These are phyloP conservation scores for Crossaster papposus DNA, from an alignment of 53 echinoderm and acorn worm species.

Conservation along the genomic window DNA sequence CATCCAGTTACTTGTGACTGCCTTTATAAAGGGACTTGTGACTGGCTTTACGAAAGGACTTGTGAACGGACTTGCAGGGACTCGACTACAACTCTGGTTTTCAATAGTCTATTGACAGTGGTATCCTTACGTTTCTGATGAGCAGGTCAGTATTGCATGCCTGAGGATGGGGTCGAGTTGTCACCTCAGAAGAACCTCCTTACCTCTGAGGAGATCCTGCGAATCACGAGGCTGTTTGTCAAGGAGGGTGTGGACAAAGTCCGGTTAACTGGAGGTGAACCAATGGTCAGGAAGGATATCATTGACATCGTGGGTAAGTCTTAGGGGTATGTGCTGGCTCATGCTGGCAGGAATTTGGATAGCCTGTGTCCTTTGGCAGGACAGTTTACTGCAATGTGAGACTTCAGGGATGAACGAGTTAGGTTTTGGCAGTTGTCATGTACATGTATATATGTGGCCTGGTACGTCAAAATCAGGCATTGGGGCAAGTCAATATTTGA, in stretches of 20 bases:
- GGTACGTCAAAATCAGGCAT: too few species aligned
- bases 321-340: background rate
- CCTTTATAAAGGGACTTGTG: too few species aligned
- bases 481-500: too few species aligned
- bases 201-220: slow-evolving; percentile 77
- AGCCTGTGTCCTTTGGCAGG: background rate
- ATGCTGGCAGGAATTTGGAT: background rate
- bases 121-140: background rate
- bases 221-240: slow-evolving; percentile 85
- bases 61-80: too few species aligned
- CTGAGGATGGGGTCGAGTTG: slow-evolving; percentile 89
- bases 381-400: background rate
- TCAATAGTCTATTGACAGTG: too few species aligned
- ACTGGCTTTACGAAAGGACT: too few species aligned
- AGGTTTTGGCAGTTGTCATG: background rate
- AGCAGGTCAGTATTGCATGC: slow-evolving; percentile 99
- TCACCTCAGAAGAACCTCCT: slow-evolving; percentile 78
- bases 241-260: slow-evolving; percentile 95
- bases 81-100: too few species aligned
- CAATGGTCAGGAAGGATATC: slow-evolving; percentile 89
- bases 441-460: background rate
- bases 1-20: too few species aligned
- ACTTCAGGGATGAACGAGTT: background rate
- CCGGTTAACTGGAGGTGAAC: slow-evolving; percentile 95
- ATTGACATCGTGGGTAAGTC: slow-evolving; percentile 86